phyloP scores from a whole-genome alignment of 2,113 vertebrate species.

The Arothron firmamentum region DNA sequence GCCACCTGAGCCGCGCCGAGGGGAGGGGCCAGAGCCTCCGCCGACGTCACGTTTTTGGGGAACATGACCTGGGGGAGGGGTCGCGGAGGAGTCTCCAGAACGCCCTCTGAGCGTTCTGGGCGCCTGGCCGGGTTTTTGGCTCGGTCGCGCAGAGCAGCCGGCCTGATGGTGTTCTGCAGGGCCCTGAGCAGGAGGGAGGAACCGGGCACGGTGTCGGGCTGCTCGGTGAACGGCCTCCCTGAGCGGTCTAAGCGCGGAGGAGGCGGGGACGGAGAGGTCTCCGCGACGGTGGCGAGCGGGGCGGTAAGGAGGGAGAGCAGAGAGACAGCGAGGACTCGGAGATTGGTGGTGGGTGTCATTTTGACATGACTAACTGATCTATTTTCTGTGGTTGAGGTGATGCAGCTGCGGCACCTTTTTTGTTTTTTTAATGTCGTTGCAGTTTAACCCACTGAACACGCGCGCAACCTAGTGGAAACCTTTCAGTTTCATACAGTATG shows the following conservation, averaged over 20 bases:
- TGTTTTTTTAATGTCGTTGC: slow-evolving; percentile 32
- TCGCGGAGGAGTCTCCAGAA: slow-evolving; percentile 63
- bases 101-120: slow-evolving; percentile 48
- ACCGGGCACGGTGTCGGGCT: slow-evolving; percentile 38
- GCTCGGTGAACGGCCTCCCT: slow-evolving; percentile 36
- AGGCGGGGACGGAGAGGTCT: slow-evolving; percentile 49
- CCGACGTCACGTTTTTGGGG: slow-evolving; percentile 72
- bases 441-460: slow-evolving; percentile 57
- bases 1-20: slow-evolving; percentile 70
- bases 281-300: slow-evolving; percentile 57
- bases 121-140: slow-evolving; percentile 30
- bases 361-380: slow-evolving; percentile 77
- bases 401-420: slow-evolving; percentile 58
- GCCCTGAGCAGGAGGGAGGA: slow-evolving; percentile 47
- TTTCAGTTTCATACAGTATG: slow-evolving; percentile 45
- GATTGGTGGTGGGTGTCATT: slow-evolving; percentile 75
- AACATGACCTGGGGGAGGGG: slow-evolving; percentile 74
- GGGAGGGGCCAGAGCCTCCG: slow-evolving; percentile 70
- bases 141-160: slow-evolving; percentile 51
- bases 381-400: slow-evolving; percentile 73
- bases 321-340: slow-evolving; percentile 68
- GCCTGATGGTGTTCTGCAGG: slow-evolving; percentile 48
- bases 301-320: slow-evolving; percentile 70
- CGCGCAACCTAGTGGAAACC: slow-evolving; percentile 20
- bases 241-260: slow-evolving; percentile 48